phyloP scores from a whole-genome alignment of 1,140 invertebrate genomes.

The Trichonephila clavata region DNA sequence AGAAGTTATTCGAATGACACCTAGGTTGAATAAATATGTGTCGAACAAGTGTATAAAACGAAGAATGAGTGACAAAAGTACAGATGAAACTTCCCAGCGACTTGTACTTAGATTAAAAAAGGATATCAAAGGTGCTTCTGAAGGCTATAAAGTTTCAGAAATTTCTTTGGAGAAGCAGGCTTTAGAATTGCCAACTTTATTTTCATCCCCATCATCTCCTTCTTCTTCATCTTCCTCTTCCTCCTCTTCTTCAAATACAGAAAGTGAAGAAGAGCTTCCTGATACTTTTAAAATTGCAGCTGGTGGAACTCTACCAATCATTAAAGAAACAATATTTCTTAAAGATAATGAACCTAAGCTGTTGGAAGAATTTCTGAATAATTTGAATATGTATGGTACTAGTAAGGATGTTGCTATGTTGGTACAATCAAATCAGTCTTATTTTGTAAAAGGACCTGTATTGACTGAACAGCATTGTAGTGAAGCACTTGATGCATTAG shows the following conservation, averaged over 20 bases:
- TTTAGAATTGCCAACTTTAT: too few species aligned
- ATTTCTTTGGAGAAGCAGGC: constrained; percentile 12
- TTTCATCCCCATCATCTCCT: neutral
- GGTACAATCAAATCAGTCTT: constrained; percentile 64
- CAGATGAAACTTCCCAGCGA: neutral
- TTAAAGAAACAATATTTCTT: constrained; percentile 48
- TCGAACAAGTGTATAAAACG: neutral
- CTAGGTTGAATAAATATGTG: neutral
- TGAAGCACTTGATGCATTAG: constrained; percentile 26
- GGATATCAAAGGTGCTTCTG: constrained; percentile 24
- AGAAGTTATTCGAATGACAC: neutral
- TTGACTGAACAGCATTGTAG: neutral
- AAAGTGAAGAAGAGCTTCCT: constrained; percentile 40
- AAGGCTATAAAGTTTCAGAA: constrained; percentile 66
- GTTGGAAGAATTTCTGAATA: constrained; percentile 48
- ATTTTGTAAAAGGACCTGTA: constrained; percentile 43
- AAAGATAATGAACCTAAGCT: constrained; percentile 38
- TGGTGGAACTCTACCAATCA: constrained; percentile 13
- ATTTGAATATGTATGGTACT: constrained; percentile 59
- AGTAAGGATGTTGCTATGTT: constrained; percentile 69
- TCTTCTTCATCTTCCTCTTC: neutral
- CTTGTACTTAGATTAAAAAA: constrained; percentile 60
- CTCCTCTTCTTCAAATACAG: neutral
- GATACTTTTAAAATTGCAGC: constrained; percentile 3
- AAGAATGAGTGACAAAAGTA: constrained; percentile 15